phyloP scores from a whole-genome alignment of 2,113 vertebrate species.

The Mastomys natalensis region DNA sequence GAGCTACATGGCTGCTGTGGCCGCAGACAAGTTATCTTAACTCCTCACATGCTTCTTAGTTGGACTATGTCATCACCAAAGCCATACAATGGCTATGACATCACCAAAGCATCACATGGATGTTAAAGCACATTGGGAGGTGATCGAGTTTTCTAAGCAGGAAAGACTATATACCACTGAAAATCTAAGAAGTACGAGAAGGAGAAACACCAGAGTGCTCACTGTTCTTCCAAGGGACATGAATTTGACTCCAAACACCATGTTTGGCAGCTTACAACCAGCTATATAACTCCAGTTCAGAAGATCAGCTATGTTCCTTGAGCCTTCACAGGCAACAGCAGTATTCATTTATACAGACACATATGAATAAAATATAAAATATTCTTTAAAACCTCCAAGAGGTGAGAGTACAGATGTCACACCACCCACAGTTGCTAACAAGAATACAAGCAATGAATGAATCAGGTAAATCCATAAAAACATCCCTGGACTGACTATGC shows the following conservation, averaged over 20 bases:
- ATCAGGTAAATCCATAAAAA: neutral
- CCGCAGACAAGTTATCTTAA: neutral
- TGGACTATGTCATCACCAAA: neutral
- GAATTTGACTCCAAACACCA: neutral
- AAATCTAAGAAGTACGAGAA: neutral
- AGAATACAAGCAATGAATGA: constrained; percentile 1
- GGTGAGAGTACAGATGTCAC: neutral
- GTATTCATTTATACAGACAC: neutral
- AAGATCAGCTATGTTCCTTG: neutral
- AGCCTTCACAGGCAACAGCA: neutral
- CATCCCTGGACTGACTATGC: too few relatives aligned
- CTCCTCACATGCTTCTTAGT: neutral
- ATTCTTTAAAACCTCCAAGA: neutral
- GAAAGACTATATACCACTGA: neutral
- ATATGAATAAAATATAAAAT: neutral
- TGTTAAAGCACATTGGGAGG: neutral
- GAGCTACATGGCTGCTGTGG: neutral
- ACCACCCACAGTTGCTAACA: neutral
- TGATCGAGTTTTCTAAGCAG: neutral
- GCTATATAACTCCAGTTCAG: neutral
- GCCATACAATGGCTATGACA: neutral
- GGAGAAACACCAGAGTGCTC: neutral
- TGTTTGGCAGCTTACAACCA: neutral
- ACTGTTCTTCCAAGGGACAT: neutral
- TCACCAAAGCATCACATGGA: neutral